A percentile compares a stretch with the other conserved stretches of the same genome.
Evolutionary conservation across 2,113 vertebrate genomes (phyloP).

Genomic region (Albula goreensis): DNA sequence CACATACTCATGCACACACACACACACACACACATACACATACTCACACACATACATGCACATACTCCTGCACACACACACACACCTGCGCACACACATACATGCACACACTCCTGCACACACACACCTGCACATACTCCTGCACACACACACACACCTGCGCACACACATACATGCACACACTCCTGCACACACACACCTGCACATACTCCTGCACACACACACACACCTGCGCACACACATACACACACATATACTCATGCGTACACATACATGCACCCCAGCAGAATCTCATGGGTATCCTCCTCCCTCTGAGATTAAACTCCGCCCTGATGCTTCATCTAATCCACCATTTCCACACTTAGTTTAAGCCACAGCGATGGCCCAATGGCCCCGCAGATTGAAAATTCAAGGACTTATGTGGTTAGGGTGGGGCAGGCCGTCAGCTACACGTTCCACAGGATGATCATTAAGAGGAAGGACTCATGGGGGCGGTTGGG

Average conservation of each 20-base stretch:
- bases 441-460: slow-evolving; percentile 11
- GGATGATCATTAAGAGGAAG: slow-evolving; percentile 14
- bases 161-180: not conserved
- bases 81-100: not conserved
- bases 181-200: not conserved
- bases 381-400: not conserved
- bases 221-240: not conserved
- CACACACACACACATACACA: no score
- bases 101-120: not conserved
- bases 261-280: no score
- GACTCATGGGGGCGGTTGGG: not conserved
- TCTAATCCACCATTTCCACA: not conserved
- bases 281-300: slow-evolving; percentile 2
- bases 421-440: not conserved
- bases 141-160: no score
- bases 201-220: no score
- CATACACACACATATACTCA: not conserved
- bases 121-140: no score
- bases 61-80: no score
- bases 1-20: no score
- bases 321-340: slow-evolving; percentile 30
- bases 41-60: no score
- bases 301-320: not conserved
- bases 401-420: not conserved
- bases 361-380: not conserved